These are phyloP conservation scores for Dendrolimus houi DNA, from an alignment of 2,888 invertebrate genomes.

Conservation along the genomic window DNA sequence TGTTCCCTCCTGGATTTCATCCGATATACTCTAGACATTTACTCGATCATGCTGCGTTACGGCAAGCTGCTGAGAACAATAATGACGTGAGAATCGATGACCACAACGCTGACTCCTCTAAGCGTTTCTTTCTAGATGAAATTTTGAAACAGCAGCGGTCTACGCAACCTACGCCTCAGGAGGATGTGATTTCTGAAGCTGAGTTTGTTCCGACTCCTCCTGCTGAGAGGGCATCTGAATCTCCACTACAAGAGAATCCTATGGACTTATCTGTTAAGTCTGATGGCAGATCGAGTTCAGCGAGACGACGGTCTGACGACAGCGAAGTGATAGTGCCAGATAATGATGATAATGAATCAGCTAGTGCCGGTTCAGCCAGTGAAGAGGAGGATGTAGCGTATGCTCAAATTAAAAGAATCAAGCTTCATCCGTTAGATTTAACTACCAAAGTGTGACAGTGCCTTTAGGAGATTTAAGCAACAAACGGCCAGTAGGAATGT, in stretches of 20 bases:
- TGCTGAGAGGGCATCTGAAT: conserved; percentile 66
- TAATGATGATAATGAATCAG: conserved; percentile 60
- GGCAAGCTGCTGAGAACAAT: conserved; percentile 67
- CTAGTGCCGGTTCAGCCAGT: conserved; percentile 59
- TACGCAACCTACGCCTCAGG: conserved; percentile 63
- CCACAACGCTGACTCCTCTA: conserved; percentile 80
- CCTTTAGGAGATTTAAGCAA: conserved; percentile 6
- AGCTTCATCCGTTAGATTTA: conserved; percentile 78
- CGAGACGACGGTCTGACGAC: conserved; percentile 62
- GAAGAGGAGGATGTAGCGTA: conserved; percentile 73
- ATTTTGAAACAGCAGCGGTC: conserved; percentile 83
- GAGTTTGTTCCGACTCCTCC: conserved; percentile 67
- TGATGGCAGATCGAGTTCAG: conserved; percentile 74
- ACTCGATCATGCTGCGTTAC: conserved; percentile 61
- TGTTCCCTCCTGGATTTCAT: conserved; percentile 78
- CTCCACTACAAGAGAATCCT: conserved; percentile 83
- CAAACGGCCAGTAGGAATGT: conserved; percentile 71
- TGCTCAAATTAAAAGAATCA: conserved; percentile 76
- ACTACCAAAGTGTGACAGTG: conserved; percentile 81
- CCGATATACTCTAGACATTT: conserved; percentile 74
- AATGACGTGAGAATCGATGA: conserved; percentile 75
- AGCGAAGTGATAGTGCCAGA: conserved; percentile 68
- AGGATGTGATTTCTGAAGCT: conserved; percentile 70
- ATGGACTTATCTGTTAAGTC: conserved; percentile 88
- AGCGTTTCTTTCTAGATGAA: conserved; percentile 85